These are phyloP conservation scores for Xestia c-nigrum DNA, from an alignment of 2,888 invertebrate species.

Conservation along the genomic window DNA sequence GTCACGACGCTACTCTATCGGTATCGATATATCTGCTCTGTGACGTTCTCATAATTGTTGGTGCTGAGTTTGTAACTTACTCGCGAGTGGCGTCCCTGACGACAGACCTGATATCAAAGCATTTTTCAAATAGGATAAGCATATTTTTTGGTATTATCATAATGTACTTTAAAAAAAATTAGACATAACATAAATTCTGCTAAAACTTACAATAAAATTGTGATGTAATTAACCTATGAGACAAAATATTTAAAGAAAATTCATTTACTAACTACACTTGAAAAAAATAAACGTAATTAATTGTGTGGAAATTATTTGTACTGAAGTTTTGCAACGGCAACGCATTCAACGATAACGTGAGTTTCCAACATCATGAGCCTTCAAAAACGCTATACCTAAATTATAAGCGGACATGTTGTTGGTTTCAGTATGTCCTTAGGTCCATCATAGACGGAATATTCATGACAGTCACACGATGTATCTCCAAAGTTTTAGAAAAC, in stretches of 20 bases:
- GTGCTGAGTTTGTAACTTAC: not conserved
- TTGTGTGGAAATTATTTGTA: conserved; percentile 75
- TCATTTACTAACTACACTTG: conserved; percentile 19
- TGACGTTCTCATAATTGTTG: not conserved
- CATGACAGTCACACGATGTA: not conserved
- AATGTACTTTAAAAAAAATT: conserved; percentile 53
- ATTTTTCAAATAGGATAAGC: conserved; percentile 36
- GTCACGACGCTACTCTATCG: not conserved
- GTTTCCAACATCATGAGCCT: not conserved
- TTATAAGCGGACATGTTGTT: not conserved
- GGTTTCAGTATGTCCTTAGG: not conserved
- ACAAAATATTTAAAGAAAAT: conserved; percentile 50
- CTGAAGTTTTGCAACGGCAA: conserved; percentile 65
- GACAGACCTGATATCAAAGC: conserved; percentile 36
- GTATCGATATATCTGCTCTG: not conserved
- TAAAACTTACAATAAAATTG: conserved; percentile 44
- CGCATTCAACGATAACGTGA: not conserved
- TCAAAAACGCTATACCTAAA: not conserved
- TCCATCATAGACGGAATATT: not conserved
- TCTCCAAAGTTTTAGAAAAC: conserved; percentile 7
- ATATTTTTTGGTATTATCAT: conserved; percentile 62
- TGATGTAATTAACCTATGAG: conserved; percentile 58
- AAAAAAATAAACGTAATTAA: conserved; percentile 22
- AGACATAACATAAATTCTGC: conserved; percentile 39
- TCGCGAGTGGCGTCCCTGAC: not conserved